Conservation (phyloP, 1,140 invertebrate genomes). For the Pseudomyrmex flavicornis region DNA sequence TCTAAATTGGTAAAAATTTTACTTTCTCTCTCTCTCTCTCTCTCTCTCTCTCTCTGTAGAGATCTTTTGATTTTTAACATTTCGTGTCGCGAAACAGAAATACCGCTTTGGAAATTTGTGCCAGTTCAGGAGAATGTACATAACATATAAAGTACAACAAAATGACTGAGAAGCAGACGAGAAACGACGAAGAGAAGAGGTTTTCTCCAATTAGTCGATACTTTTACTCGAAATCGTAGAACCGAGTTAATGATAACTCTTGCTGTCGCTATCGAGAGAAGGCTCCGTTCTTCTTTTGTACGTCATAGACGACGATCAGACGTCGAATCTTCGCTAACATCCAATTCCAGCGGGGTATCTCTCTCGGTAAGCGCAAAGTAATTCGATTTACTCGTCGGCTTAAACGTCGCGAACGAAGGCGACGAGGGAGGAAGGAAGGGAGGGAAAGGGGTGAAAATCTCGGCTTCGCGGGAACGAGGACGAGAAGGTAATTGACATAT, state of each 20-base stretch:
- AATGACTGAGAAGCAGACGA: background rate
- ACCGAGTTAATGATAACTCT: conserved; percentile 32
- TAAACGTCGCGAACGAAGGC: conserved; percentile 17
- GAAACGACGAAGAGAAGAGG: background rate
- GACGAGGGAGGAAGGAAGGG: too few species aligned
- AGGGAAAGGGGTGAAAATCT: conserved; percentile 20
- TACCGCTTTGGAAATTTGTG: too few species aligned
- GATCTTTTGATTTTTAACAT: background rate
- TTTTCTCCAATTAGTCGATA: conserved; percentile 29
- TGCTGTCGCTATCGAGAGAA: background rate
- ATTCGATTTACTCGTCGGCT: conserved; percentile 48
- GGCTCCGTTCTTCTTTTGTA: conserved; percentile 21
- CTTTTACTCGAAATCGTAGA: conserved; percentile 31
- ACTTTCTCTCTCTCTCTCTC: background rate
- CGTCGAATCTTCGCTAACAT: conserved; percentile 45
- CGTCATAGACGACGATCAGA: conserved; percentile 43
- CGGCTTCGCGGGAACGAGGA: conserved; percentile 31
- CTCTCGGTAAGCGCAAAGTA: conserved; percentile 48
- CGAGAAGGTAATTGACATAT: conserved; percentile 53
- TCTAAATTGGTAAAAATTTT: background rate
- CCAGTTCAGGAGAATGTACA: too few species aligned
- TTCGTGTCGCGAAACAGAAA: too few species aligned
- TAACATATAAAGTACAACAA: background rate
- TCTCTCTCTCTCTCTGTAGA: background rate
- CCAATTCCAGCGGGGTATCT: conserved; percentile 40